Base-by-base conservation (phyloP, 1,140 invertebrate species). In the Neomicropteryx cornuta region DNA sequence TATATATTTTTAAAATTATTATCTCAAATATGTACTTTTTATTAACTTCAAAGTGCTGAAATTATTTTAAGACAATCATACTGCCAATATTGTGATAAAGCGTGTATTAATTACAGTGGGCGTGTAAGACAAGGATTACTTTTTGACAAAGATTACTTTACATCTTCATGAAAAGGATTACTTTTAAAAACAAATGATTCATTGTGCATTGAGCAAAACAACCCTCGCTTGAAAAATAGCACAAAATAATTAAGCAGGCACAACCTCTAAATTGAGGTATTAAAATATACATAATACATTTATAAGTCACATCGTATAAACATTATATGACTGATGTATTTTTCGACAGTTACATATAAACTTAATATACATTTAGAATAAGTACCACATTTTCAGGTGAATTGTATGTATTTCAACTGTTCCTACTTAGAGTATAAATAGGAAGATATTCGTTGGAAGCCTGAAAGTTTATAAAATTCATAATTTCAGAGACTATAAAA, bases 31-130 rank as follows among this genome's bases (percentile, higher is more conserved):
- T 8, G 23, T 13, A 8, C 8, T 27, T 27, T 8, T 13, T 8
- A 33, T 39, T 31, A 37, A 42, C 29, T 29, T 42, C 18, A 14
- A 34, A 23, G 23, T 23, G 32, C 31, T 27, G 23, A 36, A 22
- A 38, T 22, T 24, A 44, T 43, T 43, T 38, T 43, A 48, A 48
- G 42, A 45, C 19, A 29, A 49, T 45, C 44, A 40, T 46, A 58
- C 55, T 58, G 56, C 55, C 54, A 42, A 44, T 43, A 48, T 51
- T 58, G 53, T 58, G 55, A 56, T 58, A 57, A 48, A 47, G 42
- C 49, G 36, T 50, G 8, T 27, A 8, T 27, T n/a, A n/a, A 36
- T 23, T 36, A 24, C 18, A 18, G 21, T 36, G 3, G 22, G 14
- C 6, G 21, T 14, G 22, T 21, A n/a, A n/a, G n/a, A n/a, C n/a